Evolutionary conservation across 2,113 vertebrate genomes (phyloP), one percentile per base, ranked within the genome.

Genomic region (Lamprotornis superbus): DNA sequence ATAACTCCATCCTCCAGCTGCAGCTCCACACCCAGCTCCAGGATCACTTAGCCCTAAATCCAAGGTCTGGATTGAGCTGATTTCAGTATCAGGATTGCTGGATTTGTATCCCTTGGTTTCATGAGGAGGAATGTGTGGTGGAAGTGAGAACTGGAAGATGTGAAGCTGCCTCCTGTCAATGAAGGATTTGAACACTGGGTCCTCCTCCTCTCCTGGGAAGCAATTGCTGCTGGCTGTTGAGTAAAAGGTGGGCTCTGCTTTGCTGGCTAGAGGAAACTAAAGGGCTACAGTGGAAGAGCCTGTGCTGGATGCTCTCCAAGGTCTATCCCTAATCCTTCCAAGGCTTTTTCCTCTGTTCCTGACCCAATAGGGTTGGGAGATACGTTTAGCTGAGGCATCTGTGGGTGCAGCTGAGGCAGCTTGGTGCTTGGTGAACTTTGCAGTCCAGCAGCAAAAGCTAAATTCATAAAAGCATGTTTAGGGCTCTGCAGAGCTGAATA

Each of bases 101-200:
- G n/a, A 24, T 83, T 82, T 12, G 2, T 9, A 6, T 53, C 49
- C 35, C 53, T 52, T n/a, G 2, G 10, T 33, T 78, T 78, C 65
- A 14, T 0, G 0, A 53, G 10, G 21, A 21, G 8, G 12, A 10
- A 16, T 44, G 28, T 49, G n/a, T 35, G 53, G n/a, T 1, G 3
- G 13, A 13, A 64, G 0, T 30, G 73, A 46, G 46, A 82, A 53
- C 40, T 30, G 53, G 53, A 79, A 78, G 74, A 82, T 56, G 39
- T 68, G 31, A 30, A 71, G 44, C 31, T 90, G 37, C 57, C 27
- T 75, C 27, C n/a, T 7, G 1, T 75, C 53, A 56, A 0, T 27
- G 44, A 88, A 90, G 28, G 53, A 49, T 33, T 39, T n/a, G 28
- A 65, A 33, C 35, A 12, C 15, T 15, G 60, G 17, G 7, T 30